A percentile compares a stretch with the other conserved stretches of the same genome.
phyloP scores from a whole-genome alignment of 2,113 vertebrate genomes.

The Pyxicephalus adspersus region DNA sequence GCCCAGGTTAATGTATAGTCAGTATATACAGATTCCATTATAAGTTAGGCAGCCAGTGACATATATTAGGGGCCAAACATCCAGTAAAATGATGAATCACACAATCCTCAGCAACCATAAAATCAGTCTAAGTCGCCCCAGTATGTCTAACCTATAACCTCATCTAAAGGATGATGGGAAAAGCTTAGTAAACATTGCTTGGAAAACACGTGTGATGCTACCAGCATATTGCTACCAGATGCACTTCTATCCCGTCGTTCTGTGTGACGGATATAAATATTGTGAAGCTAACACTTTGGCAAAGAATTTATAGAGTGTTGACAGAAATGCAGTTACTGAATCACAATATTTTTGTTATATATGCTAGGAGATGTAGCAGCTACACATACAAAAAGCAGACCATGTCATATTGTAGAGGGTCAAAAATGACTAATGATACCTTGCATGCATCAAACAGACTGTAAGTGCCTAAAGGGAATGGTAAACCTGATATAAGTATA shows the following conservation, averaged over 20 bases:
- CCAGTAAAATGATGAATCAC: conserved; percentile 34
- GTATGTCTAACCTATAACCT: not conserved
- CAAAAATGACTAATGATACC: too few relatives aligned
- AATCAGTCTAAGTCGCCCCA: not conserved
- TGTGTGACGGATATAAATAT: not conserved
- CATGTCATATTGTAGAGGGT: too few relatives aligned
- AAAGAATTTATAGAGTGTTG: not conserved
- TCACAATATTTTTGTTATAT: not conserved
- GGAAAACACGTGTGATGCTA: not conserved
- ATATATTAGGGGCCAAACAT: not conserved
- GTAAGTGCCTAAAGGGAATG: too few relatives aligned
- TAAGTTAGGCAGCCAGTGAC: not conserved
- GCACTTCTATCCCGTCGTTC: not conserved
- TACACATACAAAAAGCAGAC: too few relatives aligned
- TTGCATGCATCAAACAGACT: too few relatives aligned
- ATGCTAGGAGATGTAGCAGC: too few relatives aligned
- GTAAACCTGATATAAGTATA: too few relatives aligned
- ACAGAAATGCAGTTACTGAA: not conserved
- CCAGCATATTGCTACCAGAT: conserved; percentile 22
- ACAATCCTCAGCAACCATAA: not conserved
- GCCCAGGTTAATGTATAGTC: not conserved
- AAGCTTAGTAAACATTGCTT: not conserved
- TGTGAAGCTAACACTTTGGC: not conserved
- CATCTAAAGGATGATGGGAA: not conserved
- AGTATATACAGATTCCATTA: not conserved